Conservation (phyloP, 2,888 invertebrate genomes). For the Mechanitis messenoides region DNA sequence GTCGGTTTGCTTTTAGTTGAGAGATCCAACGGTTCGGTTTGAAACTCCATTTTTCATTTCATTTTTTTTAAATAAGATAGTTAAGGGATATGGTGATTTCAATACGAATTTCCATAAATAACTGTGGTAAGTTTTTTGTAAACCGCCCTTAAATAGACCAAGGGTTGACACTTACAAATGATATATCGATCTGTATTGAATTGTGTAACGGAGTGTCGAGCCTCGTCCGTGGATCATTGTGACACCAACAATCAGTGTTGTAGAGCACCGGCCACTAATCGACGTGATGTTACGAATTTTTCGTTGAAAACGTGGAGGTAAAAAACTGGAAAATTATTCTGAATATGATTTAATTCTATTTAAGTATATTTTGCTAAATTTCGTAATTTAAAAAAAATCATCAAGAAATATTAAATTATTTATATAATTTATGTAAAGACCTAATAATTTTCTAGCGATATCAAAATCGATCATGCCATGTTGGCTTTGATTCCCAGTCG, state of each 20-base stretch:
- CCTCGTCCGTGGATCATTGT: conserved; percentile 55
- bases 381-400: no score
- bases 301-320: conserved; percentile 33
- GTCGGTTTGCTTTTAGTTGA: conserved; percentile 47
- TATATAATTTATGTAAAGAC: no score
- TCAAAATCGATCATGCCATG: no score
- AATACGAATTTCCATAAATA: conserved; percentile 48
- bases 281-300: conserved; percentile 70
- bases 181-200: conserved; percentile 54
- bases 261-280: conserved; percentile 70
- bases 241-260: conserved; percentile 60
- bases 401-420: no score
- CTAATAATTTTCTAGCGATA: no score
- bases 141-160: conserved; percentile 59
- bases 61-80: conserved; percentile 3
- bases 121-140: conserved; percentile 51
- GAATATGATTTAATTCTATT: conserved; percentile 25
- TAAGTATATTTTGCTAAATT: no score
- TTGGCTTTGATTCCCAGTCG: no score
- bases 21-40: conserved; percentile 64
- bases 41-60: conserved; percentile 45
- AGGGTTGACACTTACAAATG: conserved; percentile 56
- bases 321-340: conserved; percentile 16
- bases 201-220: conserved; percentile 57
- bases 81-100: conserved; percentile 35